phyloP scores from a whole-genome alignment of 1,140 invertebrate genomes.

The Lordiphosa stackelbergi region DNA sequence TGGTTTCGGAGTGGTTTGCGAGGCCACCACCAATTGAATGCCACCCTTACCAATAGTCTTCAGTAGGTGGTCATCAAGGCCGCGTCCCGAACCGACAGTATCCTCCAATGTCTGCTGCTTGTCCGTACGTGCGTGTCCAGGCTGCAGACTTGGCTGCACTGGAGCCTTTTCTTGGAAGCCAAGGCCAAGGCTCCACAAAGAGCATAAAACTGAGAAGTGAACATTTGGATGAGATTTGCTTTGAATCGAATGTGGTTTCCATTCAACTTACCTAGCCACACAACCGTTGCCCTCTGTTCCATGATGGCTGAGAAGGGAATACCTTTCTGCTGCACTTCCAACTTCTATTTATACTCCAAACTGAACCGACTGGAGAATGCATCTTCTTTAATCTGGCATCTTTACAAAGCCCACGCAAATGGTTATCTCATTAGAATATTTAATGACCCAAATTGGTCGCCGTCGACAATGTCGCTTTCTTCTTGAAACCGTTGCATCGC shows the following conservation, averaged over 20 bases:
- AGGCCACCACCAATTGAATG: slow-evolving; percentile 51
- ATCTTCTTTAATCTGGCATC: slow-evolving; percentile 29
- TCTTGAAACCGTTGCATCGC: slow-evolving; percentile 7
- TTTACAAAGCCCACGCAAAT: slow-evolving; percentile 8
- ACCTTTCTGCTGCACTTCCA: neutral
- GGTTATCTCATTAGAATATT: slow-evolving; percentile 67
- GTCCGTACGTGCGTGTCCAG: slow-evolving; percentile 41
- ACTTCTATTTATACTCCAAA: slow-evolving; percentile 41
- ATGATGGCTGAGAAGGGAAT: slow-evolving; percentile 24
- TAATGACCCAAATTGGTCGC: slow-evolving; percentile 37
- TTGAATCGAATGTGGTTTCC: neutral
- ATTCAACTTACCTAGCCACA: slow-evolving; percentile 29
- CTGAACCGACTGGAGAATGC: slow-evolving; percentile 22
- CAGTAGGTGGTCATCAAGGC: slow-evolving; percentile 47
- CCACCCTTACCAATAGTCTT: slow-evolving; percentile 66
- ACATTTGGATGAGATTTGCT: neutral
- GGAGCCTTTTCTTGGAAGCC: slow-evolving; percentile 58
- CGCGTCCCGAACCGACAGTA: slow-evolving; percentile 24
- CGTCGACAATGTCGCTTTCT: slow-evolving; percentile 29
- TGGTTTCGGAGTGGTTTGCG: slow-evolving; percentile 53
- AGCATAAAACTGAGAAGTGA: slow-evolving; percentile 30
- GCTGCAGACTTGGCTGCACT: slow-evolving; percentile 34
- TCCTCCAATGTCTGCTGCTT: slow-evolving; percentile 46
- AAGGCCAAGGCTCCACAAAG: slow-evolving; percentile 18
- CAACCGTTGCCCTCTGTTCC: slow-evolving; percentile 24